Evolutionary conservation across 2,888 invertebrate species (phyloP), one percentile per base, ranked within the genome.

Genomic region (Cecidostiba fungosa): DNA sequence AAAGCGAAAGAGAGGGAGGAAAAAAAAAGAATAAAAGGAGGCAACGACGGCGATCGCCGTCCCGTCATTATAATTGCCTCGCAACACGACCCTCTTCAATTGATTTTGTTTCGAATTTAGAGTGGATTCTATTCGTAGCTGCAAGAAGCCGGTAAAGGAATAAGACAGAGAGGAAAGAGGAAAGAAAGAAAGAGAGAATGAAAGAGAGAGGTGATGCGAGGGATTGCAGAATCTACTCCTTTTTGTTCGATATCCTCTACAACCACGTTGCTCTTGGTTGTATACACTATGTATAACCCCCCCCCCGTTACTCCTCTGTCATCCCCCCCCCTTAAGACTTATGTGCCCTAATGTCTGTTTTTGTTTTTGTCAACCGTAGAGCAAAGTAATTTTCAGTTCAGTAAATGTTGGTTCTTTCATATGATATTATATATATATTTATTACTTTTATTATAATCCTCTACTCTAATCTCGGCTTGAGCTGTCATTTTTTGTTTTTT

Each of bases 51-150:
- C 50, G 54, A 77, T n/a, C 23, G 59, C 47, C 54, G 69, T 50
- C 54, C 54, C 32, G 70, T 81, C 72, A 72, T 85, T 81, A 70
- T 77, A 81, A 85, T 82, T 66, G 66, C 73, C 77, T 81, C 26
- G 79, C n/a, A 84, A 74, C 74, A 69, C 50, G 43, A 84, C 39
- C 77, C 89, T 85, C 87, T 84, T 78, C 36, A 69, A 88, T 89
- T 89, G 86, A 89, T 91, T 91, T 91, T 89, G 92, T 92, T 92
- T 92, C 92, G 92, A 93, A 92, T 92, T 92, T 92, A 92, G 92
- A 92, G 92, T 92, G 92, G 90, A 91, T 89, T 91, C 91, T 91
- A 90, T 89, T 89, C 88, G 91, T 91, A 91, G 90, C 90, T 89
- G 88, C 87, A 88, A 88, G 90, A 73, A 47, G 39, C 76, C n/a